Base-by-base conservation (phyloP, 2,797 vertebrate species). In the Sardinella longiceps region DNA sequence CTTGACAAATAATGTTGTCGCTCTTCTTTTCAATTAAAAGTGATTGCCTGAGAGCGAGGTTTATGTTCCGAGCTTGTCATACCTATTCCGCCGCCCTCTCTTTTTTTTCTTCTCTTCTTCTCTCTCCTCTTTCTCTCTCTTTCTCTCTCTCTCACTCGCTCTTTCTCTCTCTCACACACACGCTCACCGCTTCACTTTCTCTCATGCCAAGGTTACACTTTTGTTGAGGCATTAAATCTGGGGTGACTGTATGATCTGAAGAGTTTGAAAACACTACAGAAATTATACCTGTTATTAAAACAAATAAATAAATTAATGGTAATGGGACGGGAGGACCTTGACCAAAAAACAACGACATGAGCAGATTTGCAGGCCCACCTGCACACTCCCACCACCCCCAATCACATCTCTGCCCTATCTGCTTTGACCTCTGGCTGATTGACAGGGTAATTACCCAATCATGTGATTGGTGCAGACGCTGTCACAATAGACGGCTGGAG, bases 1-100 rank as follows among this genome's bases (percentile, higher is more conserved):
- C 92, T 95, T 95, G 95, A 94, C 95, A 94, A 94, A 94, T 96
- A 96, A 97, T 95, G 93, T 96, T 95, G 93, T 96, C 94, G 94
- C 96, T 96, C 96, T 97, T 96, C 94, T 96, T 96, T 97, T 95
- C 96, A 97, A 96, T 98, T 97, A 97, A 95, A 94, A 90, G 91
- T 91, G 95, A 91, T 95, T 95, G 94, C 94, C 93, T 91, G 92
- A 91, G 88, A 93, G 91, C 93, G 93, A 93, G 94, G 94, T 95
- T 94, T 94, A 93, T 92, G 91, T 94, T 91, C 85, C 88, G 87
- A 88, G 87, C 89, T 93, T 88, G 33, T 12, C 92, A 91, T 94
- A 92, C 91, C 90, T 88, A 85, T 89, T 88, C 88, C 82, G 80
- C 84, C 60, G 66, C 43, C 12, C 56, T 56, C 25, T 30, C 70